Percentiles rank a stretch among this genome's conserved stretches.
phyloP scores from a whole-genome alignment of 2,888 invertebrate species.

The Thereva nobilitata region DNA sequence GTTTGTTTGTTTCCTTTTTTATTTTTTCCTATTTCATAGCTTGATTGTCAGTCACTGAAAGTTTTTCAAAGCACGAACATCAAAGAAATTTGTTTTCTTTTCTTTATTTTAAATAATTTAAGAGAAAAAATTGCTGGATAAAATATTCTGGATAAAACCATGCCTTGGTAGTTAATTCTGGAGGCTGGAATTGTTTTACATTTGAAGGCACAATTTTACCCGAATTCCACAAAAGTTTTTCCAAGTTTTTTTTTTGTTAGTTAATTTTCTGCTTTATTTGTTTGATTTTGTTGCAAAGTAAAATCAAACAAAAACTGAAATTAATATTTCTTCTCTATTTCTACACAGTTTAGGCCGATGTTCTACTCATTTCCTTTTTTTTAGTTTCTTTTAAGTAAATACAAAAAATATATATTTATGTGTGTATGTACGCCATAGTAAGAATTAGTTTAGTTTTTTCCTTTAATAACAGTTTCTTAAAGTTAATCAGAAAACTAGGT shows the following conservation, averaged over 20 bases:
- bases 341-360: slow-evolving; percentile 30
- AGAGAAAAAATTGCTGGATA: slow-evolving; percentile 4
- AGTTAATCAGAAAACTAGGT: slow-evolving; percentile 11
- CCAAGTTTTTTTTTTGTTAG: slow-evolving; percentile 2
- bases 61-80: slow-evolving; percentile 19
- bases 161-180: neutral
- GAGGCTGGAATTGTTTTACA: slow-evolving; percentile 17
- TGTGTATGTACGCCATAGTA: slow-evolving; percentile 6
- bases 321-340: neutral
- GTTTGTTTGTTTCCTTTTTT: slow-evolving; percentile 5
- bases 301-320: slow-evolving; percentile 6
- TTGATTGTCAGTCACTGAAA: slow-evolving; percentile 33
- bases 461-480: slow-evolving; percentile 1
- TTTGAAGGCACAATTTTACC: slow-evolving; percentile 10
- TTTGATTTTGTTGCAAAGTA: slow-evolving; percentile 3
- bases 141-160: slow-evolving; percentile 7
- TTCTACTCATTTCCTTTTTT: slow-evolving; percentile 23
- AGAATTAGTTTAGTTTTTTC: slow-evolving; percentile 9
- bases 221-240: neutral
- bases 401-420: slow-evolving; percentile 19
- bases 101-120: slow-evolving; percentile 6
- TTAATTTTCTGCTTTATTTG: neutral
- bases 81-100: neutral
- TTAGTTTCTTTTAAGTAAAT: slow-evolving; percentile 8
- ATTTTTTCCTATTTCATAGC: slow-evolving; percentile 4